Conservation (phyloP, 2,797 vertebrate species). For the Dipus sagitta region DNA sequence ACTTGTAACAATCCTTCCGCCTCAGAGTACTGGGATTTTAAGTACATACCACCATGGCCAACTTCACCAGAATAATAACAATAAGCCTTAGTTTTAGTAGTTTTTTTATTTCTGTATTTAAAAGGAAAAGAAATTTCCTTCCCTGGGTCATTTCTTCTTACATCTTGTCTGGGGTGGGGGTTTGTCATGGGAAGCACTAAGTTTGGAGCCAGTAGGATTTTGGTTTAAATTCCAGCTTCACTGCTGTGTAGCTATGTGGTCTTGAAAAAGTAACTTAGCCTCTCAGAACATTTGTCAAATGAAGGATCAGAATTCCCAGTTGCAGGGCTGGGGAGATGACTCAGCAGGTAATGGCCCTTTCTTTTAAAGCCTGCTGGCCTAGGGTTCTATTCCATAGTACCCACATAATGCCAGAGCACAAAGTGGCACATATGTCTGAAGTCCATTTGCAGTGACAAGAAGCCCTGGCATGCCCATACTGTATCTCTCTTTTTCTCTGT, state of each 20-base stretch:
- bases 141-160: conserved; percentile 23
- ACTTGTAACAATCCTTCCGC: neutral
- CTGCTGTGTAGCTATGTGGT: conserved; percentile 7
- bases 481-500: no score
- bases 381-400: no score
- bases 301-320: neutral
- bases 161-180: neutral
- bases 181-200: neutral
- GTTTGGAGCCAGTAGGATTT: conserved; percentile 22
- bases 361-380: no score
- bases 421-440: no score
- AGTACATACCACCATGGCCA: neutral
- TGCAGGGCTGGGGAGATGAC: no score
- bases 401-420: no score
- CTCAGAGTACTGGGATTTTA: neutral
- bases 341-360: no score
- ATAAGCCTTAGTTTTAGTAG: neutral
- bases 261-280: conserved; percentile 8
- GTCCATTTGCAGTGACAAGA: no score
- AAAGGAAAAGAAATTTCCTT: neutral
- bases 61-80: neutral
- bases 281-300: conserved; percentile 16
- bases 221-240: neutral
- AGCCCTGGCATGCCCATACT: no score
- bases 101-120: conserved; percentile 14